These are phyloP conservation scores for Pao palembangensis DNA, from an alignment of 2,113 vertebrate genomes.

Conservation along the genomic window DNA sequence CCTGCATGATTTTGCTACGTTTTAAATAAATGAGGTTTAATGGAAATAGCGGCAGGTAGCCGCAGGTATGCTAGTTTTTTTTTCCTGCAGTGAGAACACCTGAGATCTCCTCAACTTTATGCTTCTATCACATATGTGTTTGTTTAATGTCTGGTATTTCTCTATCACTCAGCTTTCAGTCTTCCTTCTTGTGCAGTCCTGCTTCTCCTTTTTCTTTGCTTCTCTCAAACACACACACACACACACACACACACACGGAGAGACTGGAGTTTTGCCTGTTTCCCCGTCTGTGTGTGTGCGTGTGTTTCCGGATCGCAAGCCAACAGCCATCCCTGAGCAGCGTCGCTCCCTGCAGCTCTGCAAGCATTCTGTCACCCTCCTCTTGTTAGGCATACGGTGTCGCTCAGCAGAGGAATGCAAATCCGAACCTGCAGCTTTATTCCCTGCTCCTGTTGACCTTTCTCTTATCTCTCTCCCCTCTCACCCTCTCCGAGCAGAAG, in stretches of 20 bases:
- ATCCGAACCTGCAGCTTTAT: neutral
- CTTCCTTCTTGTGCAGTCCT: slow-evolving; percentile 8
- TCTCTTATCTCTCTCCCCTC: neutral
- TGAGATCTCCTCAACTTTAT: slow-evolving; percentile 3
- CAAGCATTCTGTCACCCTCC: neutral
- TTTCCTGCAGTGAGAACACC: neutral
- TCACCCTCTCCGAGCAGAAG: slow-evolving; percentile 70
- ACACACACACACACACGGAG: too few relatives aligned
- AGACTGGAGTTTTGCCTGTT: neutral
- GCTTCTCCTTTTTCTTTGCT: slow-evolving; percentile 42
- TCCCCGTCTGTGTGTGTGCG: slow-evolving; percentile 2
- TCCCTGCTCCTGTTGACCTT: neutral
- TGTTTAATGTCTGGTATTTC: slow-evolving; percentile 3
- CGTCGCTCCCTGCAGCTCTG: slow-evolving; percentile 4
- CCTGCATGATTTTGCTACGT: slow-evolving; percentile 16
- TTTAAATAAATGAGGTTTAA: slow-evolving; percentile 29
- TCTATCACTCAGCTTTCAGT: neutral
- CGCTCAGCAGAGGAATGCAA: neutral
- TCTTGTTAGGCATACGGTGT: neutral
- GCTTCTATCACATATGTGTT: neutral
- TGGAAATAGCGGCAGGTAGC: slow-evolving; percentile 21
- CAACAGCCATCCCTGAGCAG: neutral
- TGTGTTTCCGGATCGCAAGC: slow-evolving; percentile 21
- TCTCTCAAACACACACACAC: neutral
- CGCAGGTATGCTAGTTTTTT: neutral